These are phyloP conservation scores for Tenebrosternarchus preto DNA, from an alignment of 2,113 vertebrate species.

Conservation along the genomic window DNA sequence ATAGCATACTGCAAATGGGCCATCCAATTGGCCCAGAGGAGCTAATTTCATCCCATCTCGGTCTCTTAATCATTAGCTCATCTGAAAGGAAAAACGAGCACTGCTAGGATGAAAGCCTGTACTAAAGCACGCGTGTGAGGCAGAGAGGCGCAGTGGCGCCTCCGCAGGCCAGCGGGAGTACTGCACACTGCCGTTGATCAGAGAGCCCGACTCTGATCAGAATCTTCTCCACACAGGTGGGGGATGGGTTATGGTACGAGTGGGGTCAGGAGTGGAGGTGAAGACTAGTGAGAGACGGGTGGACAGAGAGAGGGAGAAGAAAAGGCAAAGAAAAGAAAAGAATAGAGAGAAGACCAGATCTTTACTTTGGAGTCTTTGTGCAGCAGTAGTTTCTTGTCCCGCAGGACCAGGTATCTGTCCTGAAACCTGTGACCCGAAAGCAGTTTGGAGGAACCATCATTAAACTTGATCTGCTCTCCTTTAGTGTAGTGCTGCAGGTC, in stretches of 20 bases:
- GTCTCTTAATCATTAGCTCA: conserved; percentile 52
- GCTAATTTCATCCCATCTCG: conserved; percentile 44
- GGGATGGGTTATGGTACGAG: neutral
- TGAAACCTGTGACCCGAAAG: conserved; percentile 93
- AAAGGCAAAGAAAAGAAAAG: too few relatives aligned
- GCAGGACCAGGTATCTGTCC: conserved; percentile 85
- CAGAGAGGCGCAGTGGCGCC: neutral
- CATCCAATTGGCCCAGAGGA: conserved; percentile 32
- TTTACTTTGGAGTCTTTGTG: conserved; percentile 92
- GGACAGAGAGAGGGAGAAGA: neutral
- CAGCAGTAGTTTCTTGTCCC: conserved; percentile 81
- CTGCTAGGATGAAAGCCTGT: conserved; percentile 1
- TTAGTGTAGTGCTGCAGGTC: conserved; percentile 69
- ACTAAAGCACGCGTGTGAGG: conserved; percentile 25
- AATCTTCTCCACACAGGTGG: neutral
- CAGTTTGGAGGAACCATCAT: conserved; percentile 88
- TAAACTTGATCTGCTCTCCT: conserved; percentile 84
- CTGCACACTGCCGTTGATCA: neutral
- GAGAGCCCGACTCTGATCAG: neutral
- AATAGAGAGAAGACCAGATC: neutral
- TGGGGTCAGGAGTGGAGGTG: neutral
- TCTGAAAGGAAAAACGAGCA: conserved; percentile 43
- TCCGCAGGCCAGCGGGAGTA: conserved; percentile 20
- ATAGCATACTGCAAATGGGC: conserved; percentile 19
- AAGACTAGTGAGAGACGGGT: conserved; percentile 31